Evolutionary conservation across 1,140 invertebrate species (phyloP).

Genomic region (Apolygus lucorum): DNA sequence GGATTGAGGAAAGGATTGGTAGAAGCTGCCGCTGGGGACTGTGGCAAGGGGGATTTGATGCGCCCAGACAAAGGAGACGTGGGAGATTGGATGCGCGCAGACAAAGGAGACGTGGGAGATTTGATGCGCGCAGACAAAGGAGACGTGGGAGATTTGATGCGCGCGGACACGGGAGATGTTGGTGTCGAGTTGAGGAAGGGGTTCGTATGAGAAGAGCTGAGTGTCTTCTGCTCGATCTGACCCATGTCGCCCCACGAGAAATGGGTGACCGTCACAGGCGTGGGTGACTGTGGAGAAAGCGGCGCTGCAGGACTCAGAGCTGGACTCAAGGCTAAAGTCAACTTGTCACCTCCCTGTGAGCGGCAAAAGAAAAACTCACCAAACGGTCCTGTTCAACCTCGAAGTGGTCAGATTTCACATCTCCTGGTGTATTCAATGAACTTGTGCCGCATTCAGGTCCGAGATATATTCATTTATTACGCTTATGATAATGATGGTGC

Average conservation of each 20-base stretch:
- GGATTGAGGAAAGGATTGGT: conserved; percentile 46
- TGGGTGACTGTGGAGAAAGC: conserved; percentile 35
- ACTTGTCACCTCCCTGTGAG: conserved; percentile 60
- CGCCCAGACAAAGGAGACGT: too few relatives aligned
- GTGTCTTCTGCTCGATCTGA: conserved; percentile 41
- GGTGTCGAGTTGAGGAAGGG: conserved; percentile 30
- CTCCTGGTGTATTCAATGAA: too few relatives aligned
- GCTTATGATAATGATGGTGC: too few relatives aligned
- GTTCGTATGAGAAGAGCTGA: conserved; percentile 32
- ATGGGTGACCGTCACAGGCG: conserved; percentile 48
- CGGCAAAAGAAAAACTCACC: too few relatives aligned
- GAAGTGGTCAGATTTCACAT: too few relatives aligned
- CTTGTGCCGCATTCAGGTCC: too few relatives aligned
- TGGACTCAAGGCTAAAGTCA: conserved; percentile 49
- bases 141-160: conserved; percentile 28
- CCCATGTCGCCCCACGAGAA: conserved; percentile 45
- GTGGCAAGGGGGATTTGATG: too few relatives aligned
- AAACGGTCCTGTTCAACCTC: too few relatives aligned
- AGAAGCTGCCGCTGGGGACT: conserved; percentile 26
- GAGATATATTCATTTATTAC: too few relatives aligned
- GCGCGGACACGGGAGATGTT: conserved; percentile 29
- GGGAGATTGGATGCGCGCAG: too few relatives aligned
- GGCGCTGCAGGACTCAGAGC: conserved; percentile 26
- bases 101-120: conserved; percentile 29
- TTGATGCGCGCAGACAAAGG: conserved; percentile 28